A percentile compares a stretch with the other conserved stretches of the same genome.
Evolutionary conservation across 2,888 invertebrate genomes (phyloP).

Genomic region (Agyllia agylla): DNA sequence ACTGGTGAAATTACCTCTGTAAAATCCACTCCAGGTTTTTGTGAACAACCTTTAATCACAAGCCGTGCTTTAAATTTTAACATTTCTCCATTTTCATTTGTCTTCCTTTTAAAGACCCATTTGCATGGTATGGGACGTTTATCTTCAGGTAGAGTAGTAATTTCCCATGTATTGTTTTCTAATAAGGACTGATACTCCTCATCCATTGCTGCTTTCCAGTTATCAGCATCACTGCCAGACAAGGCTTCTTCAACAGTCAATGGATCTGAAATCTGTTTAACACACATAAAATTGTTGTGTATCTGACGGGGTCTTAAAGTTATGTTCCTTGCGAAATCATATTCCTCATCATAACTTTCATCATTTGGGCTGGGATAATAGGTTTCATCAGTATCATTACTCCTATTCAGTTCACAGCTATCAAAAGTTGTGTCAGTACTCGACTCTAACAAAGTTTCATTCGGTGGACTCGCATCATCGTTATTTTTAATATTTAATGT

Average conservation of each 20-base stretch:
- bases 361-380: neutral
- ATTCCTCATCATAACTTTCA: neutral
- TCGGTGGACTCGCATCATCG: too few species aligned
- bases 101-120: constrained; percentile 77
- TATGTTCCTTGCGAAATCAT: neutral
- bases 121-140: constrained; percentile 65
- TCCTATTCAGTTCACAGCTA: constrained; percentile 33
- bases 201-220: neutral
- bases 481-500: too few species aligned
- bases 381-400: constrained; percentile 6
- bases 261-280: neutral
- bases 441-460: too few species aligned
- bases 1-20: too few species aligned
- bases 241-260: neutral
- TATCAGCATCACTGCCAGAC: neutral
- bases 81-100: constrained; percentile 61
- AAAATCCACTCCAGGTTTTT: constrained; percentile 60
- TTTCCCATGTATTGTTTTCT: neutral
- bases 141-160: neutral
- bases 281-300: neutral
- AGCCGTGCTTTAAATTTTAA: constrained; percentile 75
- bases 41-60: constrained; percentile 77
- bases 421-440: constrained; percentile 21
- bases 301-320: neutral
- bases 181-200: neutral